phyloP scores from a whole-genome alignment of 2,888 invertebrate species.

The Thereva nobilitata region DNA sequence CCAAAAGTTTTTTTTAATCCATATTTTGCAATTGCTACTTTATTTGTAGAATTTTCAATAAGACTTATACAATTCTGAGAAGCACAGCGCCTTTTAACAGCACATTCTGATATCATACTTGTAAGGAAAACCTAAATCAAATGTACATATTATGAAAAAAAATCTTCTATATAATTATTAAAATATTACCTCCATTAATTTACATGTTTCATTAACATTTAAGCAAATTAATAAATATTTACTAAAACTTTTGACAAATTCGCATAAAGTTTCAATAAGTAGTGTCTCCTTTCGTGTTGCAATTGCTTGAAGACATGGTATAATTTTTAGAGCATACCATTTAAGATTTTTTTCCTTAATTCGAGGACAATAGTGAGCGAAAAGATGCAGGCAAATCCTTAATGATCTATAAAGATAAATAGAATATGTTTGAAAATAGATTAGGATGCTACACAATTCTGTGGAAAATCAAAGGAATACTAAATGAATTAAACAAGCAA shows the following conservation, averaged over 20 bases:
- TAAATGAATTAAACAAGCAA: too few species aligned
- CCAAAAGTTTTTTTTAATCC: conserved; percentile 55
- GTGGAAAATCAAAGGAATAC: too few species aligned
- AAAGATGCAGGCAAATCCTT: conserved; percentile 75
- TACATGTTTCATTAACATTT: conserved; percentile 55
- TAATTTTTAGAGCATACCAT: conserved; percentile 74
- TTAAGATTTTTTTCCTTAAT: conserved; percentile 79
- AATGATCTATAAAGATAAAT: conserved; percentile 64
- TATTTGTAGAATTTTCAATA: conserved; percentile 77
- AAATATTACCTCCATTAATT: conserved; percentile 53
- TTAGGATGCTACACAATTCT: too few species aligned
- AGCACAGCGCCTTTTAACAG: conserved; percentile 80
- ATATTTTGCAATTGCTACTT: conserved; percentile 61
- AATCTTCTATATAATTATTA: neutral
- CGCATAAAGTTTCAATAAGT: conserved; percentile 54
- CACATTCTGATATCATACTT: conserved; percentile 61
- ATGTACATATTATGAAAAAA: neutral
- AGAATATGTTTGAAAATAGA: neutral
- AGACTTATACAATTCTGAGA: conserved; percentile 79
- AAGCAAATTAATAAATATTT: conserved; percentile 55
- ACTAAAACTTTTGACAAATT: conserved; percentile 55
- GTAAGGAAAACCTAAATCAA: conserved; percentile 56
- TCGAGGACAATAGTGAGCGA: conserved; percentile 74
- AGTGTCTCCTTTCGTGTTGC: conserved; percentile 67
- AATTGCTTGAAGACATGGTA: conserved; percentile 74